These are phyloP conservation scores for Microcaecilia unicolor DNA, from an alignment of 2,797 vertebrate genomes.

Conservation along the genomic window DNA sequence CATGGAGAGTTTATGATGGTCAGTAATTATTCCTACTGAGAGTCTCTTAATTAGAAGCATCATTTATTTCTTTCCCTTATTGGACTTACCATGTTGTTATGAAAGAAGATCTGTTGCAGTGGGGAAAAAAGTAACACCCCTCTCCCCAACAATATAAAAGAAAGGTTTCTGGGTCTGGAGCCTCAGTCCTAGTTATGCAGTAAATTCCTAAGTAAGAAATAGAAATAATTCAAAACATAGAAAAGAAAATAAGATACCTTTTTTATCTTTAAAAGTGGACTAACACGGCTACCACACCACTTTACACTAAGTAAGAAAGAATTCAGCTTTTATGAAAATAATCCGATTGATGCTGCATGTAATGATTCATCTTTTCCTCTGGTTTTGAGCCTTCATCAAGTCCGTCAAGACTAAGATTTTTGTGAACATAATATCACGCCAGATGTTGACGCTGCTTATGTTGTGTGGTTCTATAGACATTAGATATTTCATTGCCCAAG, in stretches of 20 bases:
- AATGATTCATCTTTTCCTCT: constrained; percentile 25
- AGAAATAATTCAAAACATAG: no score
- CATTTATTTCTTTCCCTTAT: not conserved
- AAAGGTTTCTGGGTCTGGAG: not conserved
- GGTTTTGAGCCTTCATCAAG: constrained; percentile 13
- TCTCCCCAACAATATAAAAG: not conserved
- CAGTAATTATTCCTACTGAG: constrained; percentile 3
- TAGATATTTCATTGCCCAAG: constrained; percentile 13
- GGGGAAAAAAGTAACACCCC: not conserved
- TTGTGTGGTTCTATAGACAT: constrained; percentile 19
- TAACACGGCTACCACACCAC: no score
- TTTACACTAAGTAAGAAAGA: no score
- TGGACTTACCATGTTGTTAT: not conserved
- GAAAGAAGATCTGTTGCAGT: not conserved
- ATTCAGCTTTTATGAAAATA: constrained; percentile 14
- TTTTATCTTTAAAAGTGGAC: no score
- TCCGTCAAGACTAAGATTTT: constrained; percentile 29
- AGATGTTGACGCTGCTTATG: constrained; percentile 38
- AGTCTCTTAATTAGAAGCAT: constrained; percentile 3
- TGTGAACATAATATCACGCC: constrained; percentile 18
- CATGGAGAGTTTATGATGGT: not conserved
- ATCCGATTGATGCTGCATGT: constrained; percentile 4
- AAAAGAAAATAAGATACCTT: no score
- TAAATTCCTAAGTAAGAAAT: not conserved
- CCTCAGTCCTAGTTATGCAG: not conserved